phyloP scores from a whole-genome alignment of 1,140 invertebrate genomes.

The Bombus vancouverensis region DNA sequence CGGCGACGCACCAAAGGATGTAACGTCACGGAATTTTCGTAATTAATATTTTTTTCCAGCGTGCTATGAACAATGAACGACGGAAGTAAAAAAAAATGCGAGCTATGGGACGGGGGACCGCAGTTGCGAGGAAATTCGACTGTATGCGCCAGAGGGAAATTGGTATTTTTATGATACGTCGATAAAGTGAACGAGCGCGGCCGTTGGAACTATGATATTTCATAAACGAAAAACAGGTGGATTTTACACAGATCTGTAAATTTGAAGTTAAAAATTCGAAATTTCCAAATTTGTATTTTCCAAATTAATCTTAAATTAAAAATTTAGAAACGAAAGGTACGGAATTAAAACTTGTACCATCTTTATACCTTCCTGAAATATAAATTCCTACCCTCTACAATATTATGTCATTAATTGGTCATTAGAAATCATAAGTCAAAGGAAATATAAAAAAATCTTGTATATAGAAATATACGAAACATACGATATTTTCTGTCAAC shows the following conservation, averaged over 20 bases:
- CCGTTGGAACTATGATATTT: not conserved
- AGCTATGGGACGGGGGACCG: not conserved
- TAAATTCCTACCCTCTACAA: not conserved
- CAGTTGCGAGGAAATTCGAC: too few relatives aligned
- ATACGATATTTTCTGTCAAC: not conserved
- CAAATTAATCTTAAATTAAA: not conserved
- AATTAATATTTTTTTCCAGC: constrained; percentile 65
- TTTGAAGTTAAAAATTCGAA: not conserved
- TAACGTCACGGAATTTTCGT: constrained; percentile 52
- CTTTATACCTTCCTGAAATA: not conserved
- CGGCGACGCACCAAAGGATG: constrained; percentile 20
- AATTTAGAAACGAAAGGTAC: not conserved
- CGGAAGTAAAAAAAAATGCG: constrained; percentile 4
- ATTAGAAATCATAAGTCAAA: not conserved
- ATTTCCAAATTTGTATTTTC: not conserved
- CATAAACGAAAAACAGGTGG: not conserved
- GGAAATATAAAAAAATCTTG: not conserved
- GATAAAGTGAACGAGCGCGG: not conserved
- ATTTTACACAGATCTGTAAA: not conserved
- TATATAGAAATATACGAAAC: too few relatives aligned
- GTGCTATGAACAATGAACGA: constrained; percentile 10
- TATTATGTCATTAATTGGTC: not conserved
- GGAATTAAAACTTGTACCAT: not conserved
- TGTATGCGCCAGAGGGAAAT: not conserved
- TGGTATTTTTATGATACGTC: constrained; percentile 20